phyloP scores from a whole-genome alignment of 2,113 vertebrate genomes.

The Hippocampus mohnikei region DNA sequence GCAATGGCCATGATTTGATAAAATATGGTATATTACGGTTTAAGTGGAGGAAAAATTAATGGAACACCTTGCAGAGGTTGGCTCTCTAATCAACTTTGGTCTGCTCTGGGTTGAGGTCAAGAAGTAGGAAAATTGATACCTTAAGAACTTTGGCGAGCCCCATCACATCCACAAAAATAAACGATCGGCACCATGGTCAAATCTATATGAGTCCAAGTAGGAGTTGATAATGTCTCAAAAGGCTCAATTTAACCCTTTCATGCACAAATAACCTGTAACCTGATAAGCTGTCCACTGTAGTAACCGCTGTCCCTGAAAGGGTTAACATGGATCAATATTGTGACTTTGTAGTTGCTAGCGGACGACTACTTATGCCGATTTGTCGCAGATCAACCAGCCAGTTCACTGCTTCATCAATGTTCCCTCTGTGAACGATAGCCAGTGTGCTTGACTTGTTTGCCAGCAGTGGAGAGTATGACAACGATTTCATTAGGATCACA shows the following conservation, averaged over 20 bases:
- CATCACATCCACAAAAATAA: not conserved
- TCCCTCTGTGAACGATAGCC: slow-evolving; percentile 22
- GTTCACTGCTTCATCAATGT: slow-evolving; percentile 17
- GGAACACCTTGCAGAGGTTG: not conserved
- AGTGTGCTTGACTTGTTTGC: slow-evolving; percentile 16
- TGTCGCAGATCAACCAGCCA: slow-evolving; percentile 24
- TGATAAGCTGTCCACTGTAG: too few species aligned
- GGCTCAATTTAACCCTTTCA: slow-evolving; percentile 63
- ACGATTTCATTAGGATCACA: slow-evolving; percentile 19
- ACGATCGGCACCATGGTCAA: not conserved
- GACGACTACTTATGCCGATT: slow-evolving; percentile 33
- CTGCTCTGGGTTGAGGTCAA: not conserved
- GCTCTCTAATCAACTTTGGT: not conserved
- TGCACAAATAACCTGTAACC: too few species aligned
- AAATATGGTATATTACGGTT: not conserved
- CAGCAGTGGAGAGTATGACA: slow-evolving; percentile 31
- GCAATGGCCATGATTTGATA: not conserved
- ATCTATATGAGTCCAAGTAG: not conserved
- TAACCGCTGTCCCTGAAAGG: too few species aligned
- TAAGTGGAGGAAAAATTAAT: not conserved
- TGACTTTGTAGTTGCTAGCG: slow-evolving; percentile 47
- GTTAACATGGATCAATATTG: slow-evolving; percentile 38
- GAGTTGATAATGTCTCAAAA: slow-evolving; percentile 37
- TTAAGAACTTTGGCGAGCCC: not conserved
- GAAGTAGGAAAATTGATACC: not conserved